Percentiles rank a stretch among this genome's conserved stretches.
phyloP scores from a whole-genome alignment of 2,797 vertebrate genomes.

The Siniperca obscura region DNA sequence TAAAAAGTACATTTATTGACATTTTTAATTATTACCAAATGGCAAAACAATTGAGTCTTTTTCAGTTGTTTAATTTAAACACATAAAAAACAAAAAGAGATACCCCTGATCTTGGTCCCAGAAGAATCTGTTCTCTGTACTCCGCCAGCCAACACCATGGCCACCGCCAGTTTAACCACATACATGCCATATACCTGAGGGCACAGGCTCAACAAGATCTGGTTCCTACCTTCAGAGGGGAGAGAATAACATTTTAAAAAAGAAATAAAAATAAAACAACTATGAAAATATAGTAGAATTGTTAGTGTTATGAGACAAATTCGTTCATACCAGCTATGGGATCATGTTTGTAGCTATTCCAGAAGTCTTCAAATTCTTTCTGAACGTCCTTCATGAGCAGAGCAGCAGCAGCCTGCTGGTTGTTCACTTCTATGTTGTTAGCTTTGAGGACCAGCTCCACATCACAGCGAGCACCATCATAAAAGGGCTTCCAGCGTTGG shows the following conservation, averaged over 20 bases:
- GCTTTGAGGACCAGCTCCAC: slow-evolving; percentile 95
- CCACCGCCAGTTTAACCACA: slow-evolving; percentile 94
- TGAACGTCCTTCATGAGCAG: slow-evolving; percentile 89
- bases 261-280: neutral
- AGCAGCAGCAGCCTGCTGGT: slow-evolving; percentile 87
- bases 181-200: slow-evolving; percentile 98
- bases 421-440: slow-evolving; percentile 95
- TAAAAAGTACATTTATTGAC: neutral
- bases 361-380: slow-evolving; percentile 93
- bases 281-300: neutral
- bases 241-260: neutral
- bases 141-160: slow-evolving; percentile 96
- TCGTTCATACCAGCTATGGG: slow-evolving; percentile 88
- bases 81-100: neutral
- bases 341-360: slow-evolving; percentile 86
- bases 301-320: neutral
- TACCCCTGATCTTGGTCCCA: slow-evolving; percentile 94
- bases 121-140: slow-evolving; percentile 92
- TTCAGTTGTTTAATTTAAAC: neutral
- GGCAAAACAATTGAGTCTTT: neutral
- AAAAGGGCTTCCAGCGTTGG: slow-evolving; percentile 94
- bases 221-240: slow-evolving; percentile 89
- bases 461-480: slow-evolving; percentile 87
- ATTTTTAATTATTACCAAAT: neutral
- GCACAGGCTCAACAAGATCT: slow-evolving; percentile 94